Evolutionary conservation across 1,140 invertebrate species (phyloP).

Genomic region (Listronotus oregonensis): DNA sequence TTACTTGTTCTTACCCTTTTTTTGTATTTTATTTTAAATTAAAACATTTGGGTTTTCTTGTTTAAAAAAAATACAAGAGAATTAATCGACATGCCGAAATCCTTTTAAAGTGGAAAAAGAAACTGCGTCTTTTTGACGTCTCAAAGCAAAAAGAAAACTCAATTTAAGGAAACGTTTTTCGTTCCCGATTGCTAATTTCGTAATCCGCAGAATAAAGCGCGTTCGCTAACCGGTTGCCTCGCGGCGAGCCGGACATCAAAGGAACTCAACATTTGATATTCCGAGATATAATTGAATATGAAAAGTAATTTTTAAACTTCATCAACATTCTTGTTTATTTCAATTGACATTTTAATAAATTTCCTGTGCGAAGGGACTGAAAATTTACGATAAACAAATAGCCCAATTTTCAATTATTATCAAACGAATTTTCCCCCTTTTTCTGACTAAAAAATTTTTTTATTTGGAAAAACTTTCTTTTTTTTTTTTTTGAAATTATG

Average conservation of each 20-base stretch:
- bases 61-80: background rate
- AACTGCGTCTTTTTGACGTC: slow-evolving; percentile 1
- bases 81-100: background rate
- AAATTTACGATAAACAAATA: too few species aligned
- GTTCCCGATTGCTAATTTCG: slow-evolving; percentile 30
- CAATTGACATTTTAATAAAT: slow-evolving; percentile 36
- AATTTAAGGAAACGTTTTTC: slow-evolving; percentile 34
- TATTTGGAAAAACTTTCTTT: too few species aligned
- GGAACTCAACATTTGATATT: slow-evolving; percentile 37
- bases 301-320: slow-evolving; percentile 41
- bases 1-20: too few species aligned
- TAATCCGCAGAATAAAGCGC: slow-evolving; percentile 32
- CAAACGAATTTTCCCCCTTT: too few species aligned
- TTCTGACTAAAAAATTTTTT: too few species aligned
- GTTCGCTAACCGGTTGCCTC: slow-evolving; percentile 19
- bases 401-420: too few species aligned
- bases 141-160: slow-evolving; percentile 17
- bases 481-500: too few species aligned
- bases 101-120: background rate
- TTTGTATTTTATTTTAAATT: too few species aligned
- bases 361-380: background rate
- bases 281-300: slow-evolving; percentile 39
- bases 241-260: slow-evolving; percentile 33
- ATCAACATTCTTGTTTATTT: slow-evolving; percentile 38
- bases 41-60: too few species aligned